These are phyloP conservation scores for Nesometra sesokonis DNA, from an alignment of 35 echinoderm and acorn worm genomes.

Conservation along the genomic window DNA sequence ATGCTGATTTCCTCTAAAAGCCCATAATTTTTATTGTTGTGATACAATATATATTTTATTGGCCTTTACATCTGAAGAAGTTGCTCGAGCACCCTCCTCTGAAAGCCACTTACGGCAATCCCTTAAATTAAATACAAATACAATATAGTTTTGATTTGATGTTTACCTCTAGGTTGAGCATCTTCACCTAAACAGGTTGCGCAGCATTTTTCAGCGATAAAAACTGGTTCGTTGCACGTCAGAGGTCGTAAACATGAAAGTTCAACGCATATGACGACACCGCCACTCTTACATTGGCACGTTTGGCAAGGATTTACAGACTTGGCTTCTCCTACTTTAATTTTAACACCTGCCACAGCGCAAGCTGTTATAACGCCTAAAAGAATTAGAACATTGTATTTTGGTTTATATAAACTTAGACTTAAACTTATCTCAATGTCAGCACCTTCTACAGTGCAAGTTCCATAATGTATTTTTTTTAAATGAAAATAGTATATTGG, in stretches of 20 bases:
- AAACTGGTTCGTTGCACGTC: not conserved
- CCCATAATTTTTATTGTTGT: too few relatives aligned
- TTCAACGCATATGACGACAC: not conserved
- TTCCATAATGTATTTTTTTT: too few relatives aligned
- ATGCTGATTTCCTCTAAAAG: too few relatives aligned
- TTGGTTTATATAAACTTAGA: too few relatives aligned
- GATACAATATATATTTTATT: too few relatives aligned
- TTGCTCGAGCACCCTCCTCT: too few relatives aligned
- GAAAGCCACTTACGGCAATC: too few relatives aligned
- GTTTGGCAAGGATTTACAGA: not conserved
- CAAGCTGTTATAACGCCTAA: not conserved
- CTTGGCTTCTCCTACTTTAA: not conserved
- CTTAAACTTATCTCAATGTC: too few relatives aligned
- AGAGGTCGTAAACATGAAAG: not conserved
- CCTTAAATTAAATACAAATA: too few relatives aligned
- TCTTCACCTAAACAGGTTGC: not conserved
- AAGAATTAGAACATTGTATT: not conserved
- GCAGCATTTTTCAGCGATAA: not conserved
- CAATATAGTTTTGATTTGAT: not conserved
- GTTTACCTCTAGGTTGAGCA: not conserved
- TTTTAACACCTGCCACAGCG: not conserved
- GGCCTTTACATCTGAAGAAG: too few relatives aligned
- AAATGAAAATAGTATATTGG: too few relatives aligned
- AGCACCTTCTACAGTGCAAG: too few relatives aligned
- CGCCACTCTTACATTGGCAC: not conserved